phyloP scores from a whole-genome alignment of 2,797 vertebrate genomes.

The Lagorchestes hirsutus region DNA sequence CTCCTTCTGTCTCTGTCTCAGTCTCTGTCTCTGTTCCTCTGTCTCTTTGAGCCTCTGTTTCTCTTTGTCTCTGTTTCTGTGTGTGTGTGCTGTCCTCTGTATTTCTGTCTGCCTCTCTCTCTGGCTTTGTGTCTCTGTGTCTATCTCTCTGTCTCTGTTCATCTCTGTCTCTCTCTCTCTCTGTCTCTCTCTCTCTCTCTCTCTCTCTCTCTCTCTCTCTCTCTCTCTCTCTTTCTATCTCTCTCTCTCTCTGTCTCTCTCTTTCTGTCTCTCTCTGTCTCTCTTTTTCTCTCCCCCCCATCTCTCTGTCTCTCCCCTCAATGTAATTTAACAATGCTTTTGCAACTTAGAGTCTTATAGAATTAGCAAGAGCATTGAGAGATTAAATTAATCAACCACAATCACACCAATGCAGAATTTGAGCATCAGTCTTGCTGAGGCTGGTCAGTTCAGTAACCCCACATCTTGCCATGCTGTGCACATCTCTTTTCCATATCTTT shows the following conservation, averaged over 20 bases:
- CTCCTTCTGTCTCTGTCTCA: too few species aligned
- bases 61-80: too few species aligned
- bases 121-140: not conserved
- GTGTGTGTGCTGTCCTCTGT: too few species aligned
- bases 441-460: not conserved
- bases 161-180: not conserved
- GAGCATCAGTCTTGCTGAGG: not conserved
- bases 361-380: not conserved
- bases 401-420: not conserved
- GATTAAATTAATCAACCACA: not conserved
- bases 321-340: not conserved
- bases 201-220: too few species aligned
- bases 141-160: not conserved
- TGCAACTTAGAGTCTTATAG: not conserved
- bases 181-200: not conserved
- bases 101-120: not conserved
- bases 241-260: not conserved
- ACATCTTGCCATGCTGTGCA: not conserved
- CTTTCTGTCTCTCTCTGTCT: not conserved
- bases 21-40: too few species aligned
- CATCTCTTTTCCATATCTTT: not conserved
- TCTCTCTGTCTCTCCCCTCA: not conserved
- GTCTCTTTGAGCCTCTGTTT: too few species aligned
- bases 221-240: not conserved
- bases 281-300: not conserved